Base-by-base conservation (phyloP, 2,797 vertebrate species). In the Petrocephalus sullivani region DNA sequence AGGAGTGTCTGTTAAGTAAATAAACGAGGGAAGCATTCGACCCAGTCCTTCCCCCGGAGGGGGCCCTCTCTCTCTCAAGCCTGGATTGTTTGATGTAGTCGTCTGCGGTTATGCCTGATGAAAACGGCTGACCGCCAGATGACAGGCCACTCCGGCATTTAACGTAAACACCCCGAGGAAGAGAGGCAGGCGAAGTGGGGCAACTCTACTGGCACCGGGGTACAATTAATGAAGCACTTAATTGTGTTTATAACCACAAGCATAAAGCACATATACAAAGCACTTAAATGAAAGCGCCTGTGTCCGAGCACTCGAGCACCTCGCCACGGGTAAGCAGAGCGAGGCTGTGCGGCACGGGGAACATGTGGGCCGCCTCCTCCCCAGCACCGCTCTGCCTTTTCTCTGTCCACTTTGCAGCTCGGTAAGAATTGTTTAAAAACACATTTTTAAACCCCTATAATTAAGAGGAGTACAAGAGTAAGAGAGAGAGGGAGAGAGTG, bases 81-180 rank as follows among this genome's bases (percentile, higher is more conserved):
- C 93, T 94, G 94, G 92, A 94, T 93, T 93, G 92, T 93, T 92
- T 93, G 93, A 92, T 95, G 94, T 93, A 94, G 94, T 94, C 93
- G 93, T 91, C 93, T 95, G 94, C 93, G 94, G 94, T 95, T 94
- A 93, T 85, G 93, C 92, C 94, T 94, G 94, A 94, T 95, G 94
- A 95, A 94, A 93, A 92, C 83, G 92, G 88, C 94, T 94, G 94
- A 95, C 95, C 94, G 91, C 95, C 92, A 91, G 90, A 94, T 94
- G 94, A 95, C 94, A 93, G 95, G 95, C 95, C 93, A 94, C 93
- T 93, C 93, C 92, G 92, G 90, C 19, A 67, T 91, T 92, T 56
- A 56, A 85, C 1, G 56, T 58, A 86, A 58, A 58, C 56, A 86
- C 54, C n/a, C 16, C 4, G 56, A 19, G 56, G 33, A 86, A n/a